Evolutionary conservation across 1,140 invertebrate species (phyloP).

Genomic region (Xylocopa sonorina): DNA sequence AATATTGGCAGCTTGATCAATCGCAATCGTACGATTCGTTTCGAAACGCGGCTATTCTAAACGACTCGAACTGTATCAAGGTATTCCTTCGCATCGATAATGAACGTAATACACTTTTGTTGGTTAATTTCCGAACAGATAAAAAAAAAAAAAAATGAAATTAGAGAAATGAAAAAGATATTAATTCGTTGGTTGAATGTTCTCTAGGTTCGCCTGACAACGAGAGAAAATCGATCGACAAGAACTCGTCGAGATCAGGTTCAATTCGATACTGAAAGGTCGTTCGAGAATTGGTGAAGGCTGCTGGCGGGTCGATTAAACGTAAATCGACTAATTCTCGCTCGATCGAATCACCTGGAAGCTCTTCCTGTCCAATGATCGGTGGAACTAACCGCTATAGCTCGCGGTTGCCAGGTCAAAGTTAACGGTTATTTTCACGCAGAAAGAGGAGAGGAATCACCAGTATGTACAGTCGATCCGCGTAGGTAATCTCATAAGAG

Average conservation of each 20-base stretch:
- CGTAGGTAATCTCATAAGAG: constrained; percentile 40
- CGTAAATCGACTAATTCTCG: constrained; percentile 37
- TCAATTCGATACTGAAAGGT: constrained; percentile 25
- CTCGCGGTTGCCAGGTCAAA: constrained; percentile 71
- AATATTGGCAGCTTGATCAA: background rate
- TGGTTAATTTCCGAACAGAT: background rate
- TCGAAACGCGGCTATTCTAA: background rate
- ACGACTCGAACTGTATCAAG: background rate
- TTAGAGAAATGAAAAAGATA: background rate
- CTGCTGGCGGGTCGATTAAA: constrained; percentile 33
- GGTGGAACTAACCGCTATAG: constrained; percentile 9
- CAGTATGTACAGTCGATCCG: constrained; percentile 27
- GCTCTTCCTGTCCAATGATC: constrained; percentile 31
- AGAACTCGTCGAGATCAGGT: constrained; percentile 39
- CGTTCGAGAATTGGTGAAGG: constrained; percentile 23
- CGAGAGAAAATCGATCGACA: background rate
- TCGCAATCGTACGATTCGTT: background rate
- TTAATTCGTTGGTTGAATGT: background rate
- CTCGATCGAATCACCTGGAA: constrained; percentile 37
- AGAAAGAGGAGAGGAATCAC: constrained; percentile 34
- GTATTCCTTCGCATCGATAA: background rate
- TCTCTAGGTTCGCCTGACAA: too few species aligned
- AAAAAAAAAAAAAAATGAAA: background rate
- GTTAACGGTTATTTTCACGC: constrained; percentile 71
- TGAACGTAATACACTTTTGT: background rate